These are phyloP conservation scores for Pangasius larnaudii DNA, from an alignment of 2,797 vertebrate species.

Conservation along the genomic window DNA sequence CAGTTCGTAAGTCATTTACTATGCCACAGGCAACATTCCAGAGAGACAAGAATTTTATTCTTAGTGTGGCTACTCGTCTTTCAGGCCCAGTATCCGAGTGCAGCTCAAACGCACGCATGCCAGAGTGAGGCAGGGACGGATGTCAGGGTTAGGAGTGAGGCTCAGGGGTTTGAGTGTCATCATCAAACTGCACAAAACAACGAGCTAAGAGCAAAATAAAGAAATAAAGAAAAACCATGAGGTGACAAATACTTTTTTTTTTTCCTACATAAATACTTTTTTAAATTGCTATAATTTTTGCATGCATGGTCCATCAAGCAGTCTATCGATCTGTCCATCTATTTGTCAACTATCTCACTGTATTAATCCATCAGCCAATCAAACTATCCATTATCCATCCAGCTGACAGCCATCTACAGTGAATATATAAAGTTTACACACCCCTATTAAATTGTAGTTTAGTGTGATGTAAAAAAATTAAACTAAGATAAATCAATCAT, in stretches of 20 bases:
- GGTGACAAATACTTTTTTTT: not conserved
- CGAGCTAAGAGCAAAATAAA: not conserved
- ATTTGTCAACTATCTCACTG: not conserved
- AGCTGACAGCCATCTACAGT: not conserved
- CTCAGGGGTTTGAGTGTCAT: not conserved
- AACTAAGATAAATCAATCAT: not conserved
- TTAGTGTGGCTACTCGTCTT: constrained; percentile 55
- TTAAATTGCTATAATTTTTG: not conserved
- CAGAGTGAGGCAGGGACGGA: constrained; percentile 42
- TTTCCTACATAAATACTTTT: too few relatives aligned
- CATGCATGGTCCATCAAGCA: not conserved
- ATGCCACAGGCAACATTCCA: constrained; percentile 59
- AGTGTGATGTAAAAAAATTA: not conserved
- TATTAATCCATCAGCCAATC: not conserved
- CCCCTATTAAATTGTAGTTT: not conserved
- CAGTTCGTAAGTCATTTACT: constrained; percentile 61
- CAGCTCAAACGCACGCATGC: constrained; percentile 46
- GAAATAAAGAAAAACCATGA: too few relatives aligned
- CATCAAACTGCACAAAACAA: not conserved
- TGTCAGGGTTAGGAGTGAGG: not conserved
- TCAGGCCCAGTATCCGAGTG: constrained; percentile 21
- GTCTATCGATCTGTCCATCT: not conserved
- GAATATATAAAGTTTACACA: not conserved
- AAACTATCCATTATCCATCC: not conserved
- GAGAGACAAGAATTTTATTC: constrained; percentile 56